Percentiles rank a stretch among this genome's conserved stretches.
These are phyloP conservation scores for Acromyrmex echinatior DNA, from an alignment of 1,140 invertebrate genomes.

Conservation along the genomic window DNA sequence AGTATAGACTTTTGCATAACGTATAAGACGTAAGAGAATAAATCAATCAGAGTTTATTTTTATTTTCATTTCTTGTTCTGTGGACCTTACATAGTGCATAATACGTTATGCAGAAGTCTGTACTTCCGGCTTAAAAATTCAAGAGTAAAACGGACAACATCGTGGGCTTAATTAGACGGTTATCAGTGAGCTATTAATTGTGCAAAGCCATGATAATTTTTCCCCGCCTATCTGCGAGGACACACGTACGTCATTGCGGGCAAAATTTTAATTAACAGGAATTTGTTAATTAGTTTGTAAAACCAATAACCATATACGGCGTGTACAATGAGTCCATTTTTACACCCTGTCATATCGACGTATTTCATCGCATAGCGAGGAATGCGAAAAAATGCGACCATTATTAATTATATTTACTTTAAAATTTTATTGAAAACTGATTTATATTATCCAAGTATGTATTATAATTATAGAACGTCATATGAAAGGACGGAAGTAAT, in stretches of 20 bases:
- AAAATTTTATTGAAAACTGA: constrained; percentile 12
- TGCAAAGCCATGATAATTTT: constrained; percentile 43
- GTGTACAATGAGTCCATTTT: constrained; percentile 3
- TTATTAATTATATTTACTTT: background rate
- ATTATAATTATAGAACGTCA: background rate
- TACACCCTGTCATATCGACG: background rate
- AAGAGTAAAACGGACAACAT: constrained; percentile 11
- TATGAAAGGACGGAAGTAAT: background rate
- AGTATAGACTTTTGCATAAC: too few relatives aligned
- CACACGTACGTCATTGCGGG: constrained; percentile 51
- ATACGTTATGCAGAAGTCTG: too few relatives aligned
- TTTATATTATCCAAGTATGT: background rate
- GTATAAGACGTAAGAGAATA: too few relatives aligned
- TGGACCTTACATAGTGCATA: too few relatives aligned
- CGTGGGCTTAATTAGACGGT: background rate
- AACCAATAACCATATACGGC: constrained; percentile 8
- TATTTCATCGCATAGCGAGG: background rate
- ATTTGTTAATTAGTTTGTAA: constrained; percentile 79
- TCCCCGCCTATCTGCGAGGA: constrained; percentile 1
- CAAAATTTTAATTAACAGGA: constrained; percentile 81
- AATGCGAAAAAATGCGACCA: background rate
- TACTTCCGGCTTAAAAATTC: constrained; percentile 1
- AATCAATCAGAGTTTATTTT: too few relatives aligned
- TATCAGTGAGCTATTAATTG: constrained; percentile 60
- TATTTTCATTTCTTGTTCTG: too few relatives aligned